Evolutionary conservation across 2,888 invertebrate species (phyloP).

Genomic region (Micropterix aruncella): DNA sequence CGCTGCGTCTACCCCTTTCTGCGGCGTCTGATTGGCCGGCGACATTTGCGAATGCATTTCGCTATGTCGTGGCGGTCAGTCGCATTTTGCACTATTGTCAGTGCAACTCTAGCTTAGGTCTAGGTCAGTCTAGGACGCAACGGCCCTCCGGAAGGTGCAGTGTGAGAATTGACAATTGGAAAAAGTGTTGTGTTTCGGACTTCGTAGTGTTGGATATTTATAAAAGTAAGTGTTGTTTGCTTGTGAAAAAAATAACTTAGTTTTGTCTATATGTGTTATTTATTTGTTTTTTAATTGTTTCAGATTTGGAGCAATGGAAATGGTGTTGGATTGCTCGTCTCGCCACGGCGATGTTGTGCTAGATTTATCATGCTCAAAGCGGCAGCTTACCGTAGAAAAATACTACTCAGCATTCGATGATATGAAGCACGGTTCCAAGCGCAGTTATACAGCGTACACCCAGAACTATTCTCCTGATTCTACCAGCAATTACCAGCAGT

Average conservation of each 20-base stretch:
- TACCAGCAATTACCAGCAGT: slow-evolving; percentile 1
- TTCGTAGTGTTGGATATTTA: too few relatives aligned
- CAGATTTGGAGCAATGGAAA: too few relatives aligned
- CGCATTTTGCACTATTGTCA: neutral
- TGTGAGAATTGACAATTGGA: too few relatives aligned
- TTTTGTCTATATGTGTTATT: too few relatives aligned
- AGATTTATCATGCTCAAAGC: neutral
- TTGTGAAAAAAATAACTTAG: too few relatives aligned
- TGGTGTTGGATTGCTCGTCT: neutral
- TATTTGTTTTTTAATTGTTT: too few relatives aligned
- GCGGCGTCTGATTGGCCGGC: neutral
- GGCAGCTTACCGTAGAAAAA: neutral
- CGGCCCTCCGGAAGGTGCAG: too few relatives aligned
- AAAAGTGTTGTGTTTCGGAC: too few relatives aligned
- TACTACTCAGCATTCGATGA: neutral
- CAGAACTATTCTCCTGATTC: neutral
- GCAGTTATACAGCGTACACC: neutral
- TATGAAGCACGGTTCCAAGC: neutral
- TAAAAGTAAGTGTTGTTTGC: too few relatives aligned
- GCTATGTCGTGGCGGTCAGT: neutral
- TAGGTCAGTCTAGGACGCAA: neutral
- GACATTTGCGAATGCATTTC: neutral
- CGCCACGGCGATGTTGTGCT: neutral
- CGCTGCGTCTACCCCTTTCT: neutral
- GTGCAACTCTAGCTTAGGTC: neutral